Evolutionary conservation across 2,888 invertebrate species (phyloP), one percentile per base, ranked within the genome.

Genomic region (Tachina grossa): DNA sequence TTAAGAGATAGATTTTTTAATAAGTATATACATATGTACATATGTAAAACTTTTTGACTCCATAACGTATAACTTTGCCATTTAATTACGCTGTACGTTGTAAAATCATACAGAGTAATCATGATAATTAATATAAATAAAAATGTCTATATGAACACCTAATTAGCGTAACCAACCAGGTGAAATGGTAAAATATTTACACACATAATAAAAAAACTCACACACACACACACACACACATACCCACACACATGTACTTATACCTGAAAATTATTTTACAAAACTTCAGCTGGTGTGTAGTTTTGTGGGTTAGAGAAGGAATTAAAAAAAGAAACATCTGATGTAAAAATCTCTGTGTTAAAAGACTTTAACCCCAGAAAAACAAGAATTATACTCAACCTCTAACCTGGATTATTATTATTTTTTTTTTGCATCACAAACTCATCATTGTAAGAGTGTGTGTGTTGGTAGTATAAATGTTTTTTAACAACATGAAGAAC

Each of bases 91-190:
- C 39, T n/a, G 8, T n/a, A 61, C 6, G 31, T 31, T 31, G 6
- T 31, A 31, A 31, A 31, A 6, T 31, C 31, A 31, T 5, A 31
- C 31, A 31, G 31, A 31, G 31, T 31, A 31, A 31, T 31, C 31
- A 31, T 74, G 65, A 19, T 63, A 41, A 66, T 45, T 31, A 77
- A 19, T 68, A 49, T 65, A 57, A 78, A 76, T 78, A 47, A 77
- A 78, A 47, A 65, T 76, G 79, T 83, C 79, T 79, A 53, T 79
- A 71, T 79, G 82, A 85, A 85, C 85, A 80, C 76, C 83, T 85
- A 85, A 85, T 85, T 85, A 85, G 79, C 83, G 79, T 85, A 85
- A 68, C 79, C 79, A 85, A 78, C 83, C 85, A 83, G 80, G 76
- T 85, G 79, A 85, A 83, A 66, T 76, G 79, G 72, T 14, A 76